A percentile compares a stretch with the other conserved stretches of the same genome.
phyloP scores from a whole-genome alignment of 1,140 invertebrate species.

The Tetramorium alpestre region DNA sequence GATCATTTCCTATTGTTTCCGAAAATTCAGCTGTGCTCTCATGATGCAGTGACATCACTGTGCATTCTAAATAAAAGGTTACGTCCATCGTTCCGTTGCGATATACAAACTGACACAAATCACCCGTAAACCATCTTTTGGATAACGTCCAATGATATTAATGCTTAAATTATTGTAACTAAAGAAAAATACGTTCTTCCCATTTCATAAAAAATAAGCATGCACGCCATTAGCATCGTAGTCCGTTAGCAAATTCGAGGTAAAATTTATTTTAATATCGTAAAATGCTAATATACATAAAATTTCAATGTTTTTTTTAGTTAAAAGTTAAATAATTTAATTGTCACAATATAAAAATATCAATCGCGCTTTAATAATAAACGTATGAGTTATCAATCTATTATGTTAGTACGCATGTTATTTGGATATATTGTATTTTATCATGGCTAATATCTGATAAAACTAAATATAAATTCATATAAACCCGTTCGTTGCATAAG shows the following conservation, averaged over 20 bases:
- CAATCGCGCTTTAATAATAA: not conserved
- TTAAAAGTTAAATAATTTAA: not conserved
- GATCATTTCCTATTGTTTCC: conserved; percentile 13
- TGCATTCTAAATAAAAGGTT: conserved; percentile 55
- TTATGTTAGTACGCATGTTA: not conserved
- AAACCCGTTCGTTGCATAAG: not conserved
- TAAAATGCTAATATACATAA: not conserved
- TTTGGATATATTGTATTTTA: not conserved
- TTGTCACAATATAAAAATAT: not conserved
- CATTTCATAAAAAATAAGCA: not conserved
- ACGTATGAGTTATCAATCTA: not conserved
- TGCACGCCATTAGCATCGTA: not conserved
- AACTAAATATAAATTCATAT: not conserved
- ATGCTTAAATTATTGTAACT: not conserved
- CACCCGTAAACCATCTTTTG: conserved; percentile 65
- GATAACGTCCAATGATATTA: conserved; percentile 60
- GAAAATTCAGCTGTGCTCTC: not conserved
- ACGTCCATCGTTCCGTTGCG: not conserved
- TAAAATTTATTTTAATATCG: not conserved
- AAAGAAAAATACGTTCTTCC: conserved; percentile 17
- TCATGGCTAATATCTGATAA: not conserved
- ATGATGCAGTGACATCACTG: not conserved
- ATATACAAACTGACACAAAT: conserved; percentile 60
- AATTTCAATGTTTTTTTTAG: not conserved
- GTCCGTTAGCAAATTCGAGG: not conserved